Evolutionary conservation across 2,797 vertebrate genomes (phyloP), one percentile per base, ranked within the genome.

Genomic region (Kryptolebias ocellatus): DNA sequence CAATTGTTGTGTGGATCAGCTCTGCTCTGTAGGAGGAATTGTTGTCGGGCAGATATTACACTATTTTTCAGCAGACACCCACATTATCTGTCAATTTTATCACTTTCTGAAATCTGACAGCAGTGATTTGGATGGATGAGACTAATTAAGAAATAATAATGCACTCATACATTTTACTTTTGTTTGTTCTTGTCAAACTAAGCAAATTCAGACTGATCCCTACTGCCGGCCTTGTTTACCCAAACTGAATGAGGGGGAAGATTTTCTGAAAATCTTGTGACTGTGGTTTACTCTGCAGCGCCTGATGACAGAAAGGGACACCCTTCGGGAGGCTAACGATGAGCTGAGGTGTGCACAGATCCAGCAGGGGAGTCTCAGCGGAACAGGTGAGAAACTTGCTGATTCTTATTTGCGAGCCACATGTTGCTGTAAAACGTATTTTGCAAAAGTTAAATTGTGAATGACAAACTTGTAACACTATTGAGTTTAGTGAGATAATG

Each of bases 291-390:
- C 58, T 57, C 60, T 79, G 24, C 60, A 97, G 96, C 90, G 95
- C 51, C 90, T 97, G 62, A 89, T 96, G 73, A 88, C 91, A 0
- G 95, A 97, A 56, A 89, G 96, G 20, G 96, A 97, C 81, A 93
- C 95, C 0, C 91, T 98, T 2, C 86, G 96, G 47, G 96, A 97
- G 79, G 95, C 95, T 2, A 96, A 96, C 2, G 96, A 96, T 3
- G 96, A 98, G 50, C 93, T 98, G 37, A 83, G 95, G 37, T 98
- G 96, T 37, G 93, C 93, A 1, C 96, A 97, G 63, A 90, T 96
- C 46, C 95, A 96, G 61, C 95, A 96, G 53, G 89, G 87, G 45
- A 93, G 90, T 49, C 90, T 96, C 58, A 90, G 72, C 55, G 93
- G 91, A 83, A 74, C 94, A 28, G 95, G 96, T 97, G 79, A 93